Evolutionary conservation across 2,797 vertebrate species (phyloP).

Genomic region (Heterohyrax brucei): DNA sequence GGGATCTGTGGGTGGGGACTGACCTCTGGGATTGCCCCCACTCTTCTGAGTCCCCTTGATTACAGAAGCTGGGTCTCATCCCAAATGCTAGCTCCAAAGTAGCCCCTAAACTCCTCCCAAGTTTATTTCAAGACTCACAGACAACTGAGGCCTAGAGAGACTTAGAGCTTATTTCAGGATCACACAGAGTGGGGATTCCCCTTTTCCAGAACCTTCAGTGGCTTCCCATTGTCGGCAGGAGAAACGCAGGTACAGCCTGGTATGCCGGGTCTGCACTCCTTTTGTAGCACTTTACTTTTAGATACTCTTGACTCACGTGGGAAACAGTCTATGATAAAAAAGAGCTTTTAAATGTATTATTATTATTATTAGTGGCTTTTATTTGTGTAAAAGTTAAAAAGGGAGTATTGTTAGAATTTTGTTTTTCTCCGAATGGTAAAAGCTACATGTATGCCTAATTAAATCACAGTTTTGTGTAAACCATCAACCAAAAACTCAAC

Average conservation of each 20-base stretch:
- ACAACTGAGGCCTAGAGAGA: not conserved
- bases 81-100: slow-evolving; percentile 21
- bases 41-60: slow-evolving; percentile 39
- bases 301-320: not conserved
- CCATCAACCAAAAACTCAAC: no score
- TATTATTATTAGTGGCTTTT: not conserved
- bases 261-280: not conserved
- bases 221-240: not conserved
- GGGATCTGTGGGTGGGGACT: slow-evolving; percentile 81
- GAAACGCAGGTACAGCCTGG: not conserved
- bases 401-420: not conserved
- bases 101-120: not conserved
- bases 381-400: not conserved
- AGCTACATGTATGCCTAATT: not conserved
- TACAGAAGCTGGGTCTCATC: not conserved
- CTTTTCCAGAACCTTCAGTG: slow-evolving; percentile 36
- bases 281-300: not conserved
- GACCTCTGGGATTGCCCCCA: not conserved
- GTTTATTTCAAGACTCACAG: not conserved
- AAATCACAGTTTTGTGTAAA: not conserved
- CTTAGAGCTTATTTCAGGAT: not conserved
- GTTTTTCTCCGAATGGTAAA: not conserved
- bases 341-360: not conserved
- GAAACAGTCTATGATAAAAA: not conserved
- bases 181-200: not conserved